Evolutionary conservation across 2,797 vertebrate genomes (phyloP).

Genomic region (Pipistrellus pygmaeus): DNA sequence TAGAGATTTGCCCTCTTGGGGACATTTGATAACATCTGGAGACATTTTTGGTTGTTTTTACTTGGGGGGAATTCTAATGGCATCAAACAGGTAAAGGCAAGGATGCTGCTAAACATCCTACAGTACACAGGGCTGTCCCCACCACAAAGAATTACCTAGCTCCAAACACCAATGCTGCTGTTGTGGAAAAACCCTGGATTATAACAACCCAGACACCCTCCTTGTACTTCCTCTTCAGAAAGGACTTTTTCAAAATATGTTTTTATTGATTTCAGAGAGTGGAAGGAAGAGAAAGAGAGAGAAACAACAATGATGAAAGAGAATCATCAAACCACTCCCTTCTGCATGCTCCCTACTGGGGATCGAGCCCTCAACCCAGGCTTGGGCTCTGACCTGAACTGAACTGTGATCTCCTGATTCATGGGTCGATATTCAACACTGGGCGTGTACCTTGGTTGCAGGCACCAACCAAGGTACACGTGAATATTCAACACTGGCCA

Average conservation of each 20-base stretch:
- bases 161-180: not conserved
- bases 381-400: too few species aligned
- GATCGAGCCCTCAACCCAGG: too few species aligned
- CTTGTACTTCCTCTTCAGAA: constrained; percentile 34
- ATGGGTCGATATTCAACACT: too few species aligned
- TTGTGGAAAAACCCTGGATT: constrained; percentile 29
- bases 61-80: not conserved
- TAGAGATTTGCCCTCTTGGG: not conserved
- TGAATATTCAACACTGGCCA: too few species aligned
- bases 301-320: too few species aligned
- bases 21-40: not conserved
- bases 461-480: too few species aligned
- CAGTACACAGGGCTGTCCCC: not conserved
- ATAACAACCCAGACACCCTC: not conserved
- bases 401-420: too few species aligned
- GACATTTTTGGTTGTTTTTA: constrained; percentile 18
- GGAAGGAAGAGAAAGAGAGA: too few species aligned
- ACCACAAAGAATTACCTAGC: not conserved
- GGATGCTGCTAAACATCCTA: not conserved
- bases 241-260: not conserved
- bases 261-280: too few species aligned
- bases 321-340: too few species aligned
- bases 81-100: not conserved
- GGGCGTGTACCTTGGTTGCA: too few species aligned
- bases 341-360: too few species aligned